These are phyloP conservation scores for Tridacna gigas DNA, from an alignment of 2,888 invertebrate genomes.

Conservation along the genomic window DNA sequence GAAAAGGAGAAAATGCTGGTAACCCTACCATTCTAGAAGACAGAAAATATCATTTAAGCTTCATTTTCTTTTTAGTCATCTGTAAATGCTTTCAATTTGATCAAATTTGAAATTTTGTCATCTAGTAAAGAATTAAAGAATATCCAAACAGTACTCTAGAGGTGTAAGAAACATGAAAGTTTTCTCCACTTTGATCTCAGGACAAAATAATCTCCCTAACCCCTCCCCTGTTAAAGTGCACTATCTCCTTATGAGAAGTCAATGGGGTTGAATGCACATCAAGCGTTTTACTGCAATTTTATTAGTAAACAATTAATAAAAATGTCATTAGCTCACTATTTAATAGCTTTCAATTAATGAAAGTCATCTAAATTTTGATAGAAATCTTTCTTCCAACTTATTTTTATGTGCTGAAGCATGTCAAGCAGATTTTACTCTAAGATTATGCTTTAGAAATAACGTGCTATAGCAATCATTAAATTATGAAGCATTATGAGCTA, in stretches of 20 bases:
- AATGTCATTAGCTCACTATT: constrained; percentile 37
- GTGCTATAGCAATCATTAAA: background rate
- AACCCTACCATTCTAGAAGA: too few species aligned
- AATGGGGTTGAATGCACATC: constrained; percentile 6
- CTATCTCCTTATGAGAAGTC: constrained; percentile 1
- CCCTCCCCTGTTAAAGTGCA: background rate
- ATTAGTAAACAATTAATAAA: constrained; percentile 32
- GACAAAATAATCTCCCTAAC: background rate
- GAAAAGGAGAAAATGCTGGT: too few species aligned
- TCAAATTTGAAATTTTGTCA: too few species aligned
- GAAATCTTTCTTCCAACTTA: constrained; percentile 14
- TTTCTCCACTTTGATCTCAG: constrained; percentile 1
- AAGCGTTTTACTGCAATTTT: constrained; percentile 28
- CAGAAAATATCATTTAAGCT: too few species aligned
- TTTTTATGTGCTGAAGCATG: background rate
- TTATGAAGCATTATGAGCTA: background rate
- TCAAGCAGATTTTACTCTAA: background rate
- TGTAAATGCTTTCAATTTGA: too few species aligned
- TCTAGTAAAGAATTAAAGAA: too few species aligned
- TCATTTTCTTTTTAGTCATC: too few species aligned
- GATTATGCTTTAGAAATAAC: background rate
- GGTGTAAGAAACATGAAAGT: background rate
- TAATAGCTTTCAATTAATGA: constrained; percentile 56
- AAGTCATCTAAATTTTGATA: constrained; percentile 25
- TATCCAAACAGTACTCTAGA: background rate